Evolutionary conservation across 1,140 invertebrate genomes (phyloP).

Genomic region (Diachasmimorpha longicaudata): DNA sequence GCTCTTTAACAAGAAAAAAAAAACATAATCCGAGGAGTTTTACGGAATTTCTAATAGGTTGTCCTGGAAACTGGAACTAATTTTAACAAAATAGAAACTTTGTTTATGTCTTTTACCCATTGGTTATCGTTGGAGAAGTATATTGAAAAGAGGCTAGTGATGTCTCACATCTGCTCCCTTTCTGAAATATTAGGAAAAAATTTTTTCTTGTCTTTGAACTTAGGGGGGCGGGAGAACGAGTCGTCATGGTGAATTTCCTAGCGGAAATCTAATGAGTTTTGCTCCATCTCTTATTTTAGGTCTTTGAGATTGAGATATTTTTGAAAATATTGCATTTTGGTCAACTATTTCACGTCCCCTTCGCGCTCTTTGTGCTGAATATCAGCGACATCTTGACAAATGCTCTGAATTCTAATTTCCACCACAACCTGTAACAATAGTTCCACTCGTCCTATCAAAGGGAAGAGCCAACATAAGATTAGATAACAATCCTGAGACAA

Average conservation of each 20-base stretch:
- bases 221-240: too few species aligned
- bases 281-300: too few species aligned
- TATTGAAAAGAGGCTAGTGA: too few species aligned
- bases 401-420: background rate
- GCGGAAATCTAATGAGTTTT: too few species aligned
- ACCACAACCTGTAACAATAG: background rate
- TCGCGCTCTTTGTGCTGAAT: background rate
- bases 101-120: background rate
- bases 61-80: background rate
- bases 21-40: background rate
- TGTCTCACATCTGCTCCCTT: too few species aligned
- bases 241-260: too few species aligned
- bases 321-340: too few species aligned
- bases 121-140: too few species aligned
- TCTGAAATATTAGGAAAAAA: too few species aligned
- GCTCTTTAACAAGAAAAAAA: background rate
- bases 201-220: too few species aligned
- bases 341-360: too few species aligned
- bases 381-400: constrained; percentile 2
- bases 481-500: constrained; percentile 9
- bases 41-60: background rate
- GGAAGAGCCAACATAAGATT: background rate
- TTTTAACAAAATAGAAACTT: background rate
- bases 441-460: background rate
- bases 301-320: too few species aligned